phyloP scores from a whole-genome alignment of 2,113 vertebrate species.

The Amia ocellicauda region DNA sequence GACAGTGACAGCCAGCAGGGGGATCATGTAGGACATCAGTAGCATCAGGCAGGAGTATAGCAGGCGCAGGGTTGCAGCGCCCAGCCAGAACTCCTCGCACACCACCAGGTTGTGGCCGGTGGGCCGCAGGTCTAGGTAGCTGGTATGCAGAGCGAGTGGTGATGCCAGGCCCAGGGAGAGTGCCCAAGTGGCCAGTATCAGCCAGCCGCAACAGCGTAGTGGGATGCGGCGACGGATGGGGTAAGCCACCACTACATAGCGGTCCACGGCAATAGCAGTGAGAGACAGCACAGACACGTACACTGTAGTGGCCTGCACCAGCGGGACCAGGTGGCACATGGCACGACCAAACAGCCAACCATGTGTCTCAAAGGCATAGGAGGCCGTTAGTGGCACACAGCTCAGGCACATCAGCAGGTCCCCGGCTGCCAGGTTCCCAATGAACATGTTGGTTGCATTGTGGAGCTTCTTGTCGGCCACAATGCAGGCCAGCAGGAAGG shows the following conservation, averaged over 20 bases:
- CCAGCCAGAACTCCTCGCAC: constrained; percentile 72
- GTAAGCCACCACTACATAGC: constrained; percentile 68
- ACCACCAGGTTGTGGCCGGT: constrained; percentile 61
- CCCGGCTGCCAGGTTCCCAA: constrained; percentile 66
- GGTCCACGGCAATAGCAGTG: constrained; percentile 70
- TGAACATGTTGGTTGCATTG: constrained; percentile 73
- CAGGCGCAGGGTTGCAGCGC: constrained; percentile 50
- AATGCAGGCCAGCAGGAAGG: constrained; percentile 65
- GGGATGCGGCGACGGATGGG: constrained; percentile 63
- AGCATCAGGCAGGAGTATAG: constrained; percentile 70
- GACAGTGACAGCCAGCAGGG: constrained; percentile 63
- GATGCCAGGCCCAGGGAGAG: constrained; percentile 61
- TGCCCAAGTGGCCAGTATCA: constrained; percentile 59
- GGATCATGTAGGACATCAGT: constrained; percentile 67
- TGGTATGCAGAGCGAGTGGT: constrained; percentile 55
- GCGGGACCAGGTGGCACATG: constrained; percentile 64
- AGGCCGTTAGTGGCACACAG: constrained; percentile 68
- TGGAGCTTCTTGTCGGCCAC: constrained; percentile 67
- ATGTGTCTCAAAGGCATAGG: constrained; percentile 63
- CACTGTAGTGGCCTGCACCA: constrained; percentile 66
- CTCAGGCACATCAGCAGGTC: constrained; percentile 74
- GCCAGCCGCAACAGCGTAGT: constrained; percentile 50
- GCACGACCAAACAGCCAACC: constrained; percentile 69
- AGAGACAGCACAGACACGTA: constrained; percentile 69
- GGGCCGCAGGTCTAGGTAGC: constrained; percentile 61